Percentiles rank a stretch among this genome's conserved stretches.
These are phyloP conservation scores for Piprites chloris DNA, from an alignment of 2,113 vertebrate species.

Conservation along the genomic window DNA sequence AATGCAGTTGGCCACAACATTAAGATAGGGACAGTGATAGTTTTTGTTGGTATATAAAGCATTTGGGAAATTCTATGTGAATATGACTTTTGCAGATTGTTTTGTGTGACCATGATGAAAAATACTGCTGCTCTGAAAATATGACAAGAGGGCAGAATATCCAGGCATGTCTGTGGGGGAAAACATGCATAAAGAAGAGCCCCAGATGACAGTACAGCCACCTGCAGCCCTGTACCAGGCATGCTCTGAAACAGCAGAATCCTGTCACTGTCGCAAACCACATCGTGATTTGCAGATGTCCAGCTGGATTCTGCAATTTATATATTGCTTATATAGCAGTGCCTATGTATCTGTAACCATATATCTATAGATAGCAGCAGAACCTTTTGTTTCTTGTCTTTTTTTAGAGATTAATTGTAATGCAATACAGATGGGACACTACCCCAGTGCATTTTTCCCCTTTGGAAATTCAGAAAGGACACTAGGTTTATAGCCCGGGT, in stretches of 20 bases:
- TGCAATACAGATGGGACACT: not conserved
- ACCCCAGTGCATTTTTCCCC: not conserved
- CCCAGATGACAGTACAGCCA: not conserved
- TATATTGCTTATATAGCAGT: not conserved
- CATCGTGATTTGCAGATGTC: slow-evolving; percentile 30
- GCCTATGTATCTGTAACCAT: not conserved
- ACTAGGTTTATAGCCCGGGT: slow-evolving; percentile 4
- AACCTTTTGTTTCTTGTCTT: slow-evolving; percentile 19
- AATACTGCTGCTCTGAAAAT: not conserved
- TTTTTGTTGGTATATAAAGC: not conserved
- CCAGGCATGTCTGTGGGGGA: not conserved
- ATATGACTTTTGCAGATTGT: not conserved
- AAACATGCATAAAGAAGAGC: not conserved
- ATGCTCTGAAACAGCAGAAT: not conserved
- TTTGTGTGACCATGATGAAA: not conserved
- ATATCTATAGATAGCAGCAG: not conserved
- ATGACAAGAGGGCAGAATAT: not conserved
- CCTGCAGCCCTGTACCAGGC: not conserved
- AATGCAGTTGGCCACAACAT: not conserved
- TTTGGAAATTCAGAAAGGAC: not conserved
- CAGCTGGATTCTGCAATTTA: slow-evolving; percentile 8
- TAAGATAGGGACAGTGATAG: not conserved
- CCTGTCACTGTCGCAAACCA: slow-evolving; percentile 24
- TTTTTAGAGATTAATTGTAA: not conserved
- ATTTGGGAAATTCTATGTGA: not conserved